Percentiles rank a stretch among this genome's conserved stretches.
phyloP scores from a whole-genome alignment of 2,888 invertebrate species.

The Catonia carolina region DNA sequence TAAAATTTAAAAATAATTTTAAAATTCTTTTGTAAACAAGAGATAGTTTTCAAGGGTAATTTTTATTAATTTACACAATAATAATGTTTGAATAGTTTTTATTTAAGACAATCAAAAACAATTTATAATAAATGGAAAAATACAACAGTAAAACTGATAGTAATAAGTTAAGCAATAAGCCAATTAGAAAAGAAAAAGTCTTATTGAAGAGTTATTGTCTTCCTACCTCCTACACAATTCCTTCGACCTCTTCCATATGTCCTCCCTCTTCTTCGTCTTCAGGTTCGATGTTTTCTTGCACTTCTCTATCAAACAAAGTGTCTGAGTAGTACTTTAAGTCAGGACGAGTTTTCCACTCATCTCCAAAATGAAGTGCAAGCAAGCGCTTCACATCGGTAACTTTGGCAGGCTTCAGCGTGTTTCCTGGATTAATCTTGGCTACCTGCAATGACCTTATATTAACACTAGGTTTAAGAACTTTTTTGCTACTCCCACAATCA shows the following conservation, averaged over 20 bases:
- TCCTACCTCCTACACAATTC: too few species aligned
- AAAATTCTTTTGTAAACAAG: slow-evolving; percentile 1
- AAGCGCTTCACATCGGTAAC: too few species aligned
- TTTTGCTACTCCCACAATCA: slow-evolving; percentile 11
- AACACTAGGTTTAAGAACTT: slow-evolving; percentile 13
- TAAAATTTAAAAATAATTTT: neutral
- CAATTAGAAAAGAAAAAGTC: too few species aligned
- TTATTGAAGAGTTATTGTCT: too few species aligned
- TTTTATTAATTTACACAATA: slow-evolving; percentile 15
- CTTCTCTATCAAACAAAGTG: too few species aligned
- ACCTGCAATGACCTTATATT: slow-evolving; percentile 10
- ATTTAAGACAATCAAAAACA: slow-evolving; percentile 12
- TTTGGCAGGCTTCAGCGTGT: slow-evolving; percentile 16
- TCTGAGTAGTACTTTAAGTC: too few species aligned
- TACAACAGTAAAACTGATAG: neutral
- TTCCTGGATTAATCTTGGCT: slow-evolving; percentile 14
- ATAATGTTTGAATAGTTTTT: slow-evolving; percentile 14
- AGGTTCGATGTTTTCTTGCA: too few species aligned
- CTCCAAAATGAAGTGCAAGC: too few species aligned
- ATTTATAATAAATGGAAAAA: slow-evolving; percentile 12
- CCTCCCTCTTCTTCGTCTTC: too few species aligned
- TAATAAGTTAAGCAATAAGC: slow-evolving; percentile 12
- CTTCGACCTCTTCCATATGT: too few species aligned
- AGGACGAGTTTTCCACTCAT: too few species aligned
- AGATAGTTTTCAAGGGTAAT: slow-evolving; percentile 14